These are phyloP conservation scores for Pseudonaja textilis DNA, from an alignment of 2,113 vertebrate genomes.

Conservation along the genomic window DNA sequence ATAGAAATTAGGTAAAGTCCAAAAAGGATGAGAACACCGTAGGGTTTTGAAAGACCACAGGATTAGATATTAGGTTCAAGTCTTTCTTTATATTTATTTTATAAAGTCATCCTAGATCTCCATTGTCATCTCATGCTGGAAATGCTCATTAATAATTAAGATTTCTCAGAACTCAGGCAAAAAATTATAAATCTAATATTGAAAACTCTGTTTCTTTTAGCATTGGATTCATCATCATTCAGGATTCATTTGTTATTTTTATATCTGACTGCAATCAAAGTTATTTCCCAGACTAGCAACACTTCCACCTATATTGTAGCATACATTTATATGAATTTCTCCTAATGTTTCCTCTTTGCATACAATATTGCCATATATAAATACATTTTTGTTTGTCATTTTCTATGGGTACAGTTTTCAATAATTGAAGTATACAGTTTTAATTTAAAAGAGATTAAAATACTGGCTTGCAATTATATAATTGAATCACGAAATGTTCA, in stretches of 20 bases:
- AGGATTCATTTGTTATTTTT: not conserved
- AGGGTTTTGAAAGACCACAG: not conserved
- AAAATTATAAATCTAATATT: not conserved
- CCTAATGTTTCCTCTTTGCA: not conserved
- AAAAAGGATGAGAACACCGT: not conserved
- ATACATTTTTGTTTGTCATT: not conserved
- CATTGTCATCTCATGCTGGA: not conserved
- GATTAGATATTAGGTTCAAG: not conserved
- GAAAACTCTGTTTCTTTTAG: not conserved
- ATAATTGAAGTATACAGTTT: not conserved
- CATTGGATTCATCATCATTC: not conserved
- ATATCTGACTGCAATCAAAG: not conserved
- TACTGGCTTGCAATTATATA: not conserved
- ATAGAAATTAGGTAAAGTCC: not conserved
- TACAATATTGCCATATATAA: not conserved
- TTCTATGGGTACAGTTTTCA: not conserved
- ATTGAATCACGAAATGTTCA: not conserved
- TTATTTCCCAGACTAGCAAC: not conserved
- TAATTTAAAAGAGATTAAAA: not conserved
- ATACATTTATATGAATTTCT: not conserved
- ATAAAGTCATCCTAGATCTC: not conserved
- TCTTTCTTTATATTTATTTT: not conserved
- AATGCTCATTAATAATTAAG: not conserved
- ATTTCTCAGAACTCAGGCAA: not conserved
- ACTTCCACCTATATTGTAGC: not conserved